Percentiles rank a stretch among this genome's conserved stretches.
Evolutionary conservation across 1,140 invertebrate genomes (phyloP).

Genomic region (Drosophila lini): DNA sequence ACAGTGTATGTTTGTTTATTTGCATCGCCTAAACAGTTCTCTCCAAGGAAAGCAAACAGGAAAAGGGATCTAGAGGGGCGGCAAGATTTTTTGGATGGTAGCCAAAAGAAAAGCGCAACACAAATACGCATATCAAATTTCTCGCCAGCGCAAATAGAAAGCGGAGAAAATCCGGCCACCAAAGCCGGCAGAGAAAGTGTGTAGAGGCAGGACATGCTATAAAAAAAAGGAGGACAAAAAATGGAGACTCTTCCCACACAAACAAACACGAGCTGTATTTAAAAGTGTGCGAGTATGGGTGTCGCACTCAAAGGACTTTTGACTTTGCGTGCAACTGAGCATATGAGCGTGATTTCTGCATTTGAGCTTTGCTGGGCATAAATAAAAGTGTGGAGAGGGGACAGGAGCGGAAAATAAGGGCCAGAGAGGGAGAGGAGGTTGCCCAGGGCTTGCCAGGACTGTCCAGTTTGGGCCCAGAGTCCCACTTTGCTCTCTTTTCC

Average conservation of each 20-base stretch:
- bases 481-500: slow-evolving; percentile 28
- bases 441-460: slow-evolving; percentile 22
- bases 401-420: background rate
- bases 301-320: slow-evolving; percentile 70
- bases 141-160: slow-evolving; percentile 40
- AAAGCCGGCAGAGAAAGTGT: slow-evolving; percentile 40
- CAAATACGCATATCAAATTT: slow-evolving; percentile 82
- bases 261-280: slow-evolving; percentile 24
- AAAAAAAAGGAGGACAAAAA: slow-evolving; percentile 13
- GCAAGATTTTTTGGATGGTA: slow-evolving; percentile 49
- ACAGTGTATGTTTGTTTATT: slow-evolving; percentile 61
- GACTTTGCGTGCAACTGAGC: slow-evolving; percentile 80
- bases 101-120: slow-evolving; percentile 74
- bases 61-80: slow-evolving; percentile 8
- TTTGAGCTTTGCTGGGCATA: slow-evolving; percentile 68
- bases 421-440: background rate
- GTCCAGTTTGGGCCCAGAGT: slow-evolving; percentile 54
- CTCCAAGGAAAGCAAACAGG: slow-evolving; percentile 21
- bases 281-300: slow-evolving; percentile 27
- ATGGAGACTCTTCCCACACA: slow-evolving; percentile 16
- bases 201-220: slow-evolving; percentile 14
- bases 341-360: slow-evolving; percentile 82
- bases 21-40: slow-evolving; percentile 67
- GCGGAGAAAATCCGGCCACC: slow-evolving; percentile 17
- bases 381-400: slow-evolving; percentile 36